These are phyloP conservation scores for Clitarchus hookeri DNA, from an alignment of 2,888 invertebrate species.

Conservation along the genomic window DNA sequence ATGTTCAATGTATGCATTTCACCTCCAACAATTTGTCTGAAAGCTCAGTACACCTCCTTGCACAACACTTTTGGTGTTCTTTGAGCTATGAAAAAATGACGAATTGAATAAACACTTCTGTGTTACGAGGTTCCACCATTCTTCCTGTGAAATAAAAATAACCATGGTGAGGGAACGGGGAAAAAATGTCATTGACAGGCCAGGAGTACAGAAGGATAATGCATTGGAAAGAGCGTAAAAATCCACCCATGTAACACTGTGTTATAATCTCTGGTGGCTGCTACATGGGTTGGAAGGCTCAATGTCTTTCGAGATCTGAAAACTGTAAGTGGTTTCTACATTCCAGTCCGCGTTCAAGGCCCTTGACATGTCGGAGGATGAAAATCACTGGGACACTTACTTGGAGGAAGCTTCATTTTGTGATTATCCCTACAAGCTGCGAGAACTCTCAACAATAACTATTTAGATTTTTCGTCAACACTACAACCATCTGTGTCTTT, in stretches of 20 bases:
- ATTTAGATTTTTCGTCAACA: constrained; percentile 25
- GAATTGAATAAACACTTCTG: constrained; percentile 49
- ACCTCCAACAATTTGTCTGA: background rate
- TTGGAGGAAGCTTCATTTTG: constrained; percentile 47
- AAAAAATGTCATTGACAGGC: constrained; percentile 29
- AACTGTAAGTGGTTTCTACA: constrained; percentile 48
- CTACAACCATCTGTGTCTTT: constrained; percentile 33
- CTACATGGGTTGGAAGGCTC: constrained; percentile 45
- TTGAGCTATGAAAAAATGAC: constrained; percentile 49
- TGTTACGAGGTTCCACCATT: constrained; percentile 49
- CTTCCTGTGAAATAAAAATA: constrained; percentile 39
- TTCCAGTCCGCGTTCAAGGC: constrained; percentile 48
- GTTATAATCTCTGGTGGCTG: background rate
- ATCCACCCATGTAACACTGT: background rate
- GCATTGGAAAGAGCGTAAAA: background rate
- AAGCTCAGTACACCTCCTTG: constrained; percentile 40
- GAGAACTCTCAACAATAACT: constrained; percentile 36
- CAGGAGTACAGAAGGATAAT: background rate
- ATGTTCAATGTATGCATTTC: constrained; percentile 41
- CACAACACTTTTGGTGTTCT: constrained; percentile 50
- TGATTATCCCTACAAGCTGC: constrained; percentile 25
- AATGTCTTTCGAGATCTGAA: constrained; percentile 48
- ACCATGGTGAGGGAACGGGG: constrained; percentile 39
- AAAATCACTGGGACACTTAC: constrained; percentile 48
- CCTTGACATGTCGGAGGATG: constrained; percentile 49